Conservation (phyloP, 1,140 invertebrate species). For the Drosophila baimaii region DNA sequence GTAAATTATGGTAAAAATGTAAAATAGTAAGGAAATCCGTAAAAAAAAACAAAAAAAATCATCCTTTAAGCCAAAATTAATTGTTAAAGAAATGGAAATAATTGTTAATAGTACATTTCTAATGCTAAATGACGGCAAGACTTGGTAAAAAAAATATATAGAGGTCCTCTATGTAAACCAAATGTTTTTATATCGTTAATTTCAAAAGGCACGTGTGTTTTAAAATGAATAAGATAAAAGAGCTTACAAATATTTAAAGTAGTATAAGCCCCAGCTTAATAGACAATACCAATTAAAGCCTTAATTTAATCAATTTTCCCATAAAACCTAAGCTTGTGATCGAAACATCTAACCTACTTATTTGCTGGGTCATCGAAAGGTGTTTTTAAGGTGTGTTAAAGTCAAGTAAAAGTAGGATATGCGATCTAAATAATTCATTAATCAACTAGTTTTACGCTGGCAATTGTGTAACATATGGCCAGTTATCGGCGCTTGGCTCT, state of each 20-base stretch:
- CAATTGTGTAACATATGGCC: constrained; percentile 44
- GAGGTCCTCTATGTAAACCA: neutral
- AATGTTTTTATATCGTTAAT: neutral
- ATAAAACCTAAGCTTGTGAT: neutral
- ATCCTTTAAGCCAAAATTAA: too few species aligned
- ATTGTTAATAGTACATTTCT: too few species aligned
- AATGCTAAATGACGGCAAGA: too few species aligned
- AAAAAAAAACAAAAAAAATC: too few species aligned
- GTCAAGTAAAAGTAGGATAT: constrained; percentile 14
- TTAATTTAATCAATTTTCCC: too few species aligned
- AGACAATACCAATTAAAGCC: neutral
- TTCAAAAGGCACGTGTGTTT: neutral
- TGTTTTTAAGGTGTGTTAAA: neutral
- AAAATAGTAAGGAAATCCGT: too few species aligned
- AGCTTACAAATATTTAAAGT: neutral
- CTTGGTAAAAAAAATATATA: neutral
- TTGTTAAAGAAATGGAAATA: neutral
- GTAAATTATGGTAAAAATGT: neutral
- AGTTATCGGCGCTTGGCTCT: constrained; percentile 45
- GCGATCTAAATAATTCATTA: constrained; percentile 27
- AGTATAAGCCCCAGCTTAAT: neutral
- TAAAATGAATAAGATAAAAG: too few species aligned
- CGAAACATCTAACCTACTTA: too few species aligned
- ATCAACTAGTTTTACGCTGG: constrained; percentile 13
- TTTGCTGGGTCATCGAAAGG: neutral